Conservation (phyloP, 2,888 invertebrate genomes). For the Elysia crispata region DNA sequence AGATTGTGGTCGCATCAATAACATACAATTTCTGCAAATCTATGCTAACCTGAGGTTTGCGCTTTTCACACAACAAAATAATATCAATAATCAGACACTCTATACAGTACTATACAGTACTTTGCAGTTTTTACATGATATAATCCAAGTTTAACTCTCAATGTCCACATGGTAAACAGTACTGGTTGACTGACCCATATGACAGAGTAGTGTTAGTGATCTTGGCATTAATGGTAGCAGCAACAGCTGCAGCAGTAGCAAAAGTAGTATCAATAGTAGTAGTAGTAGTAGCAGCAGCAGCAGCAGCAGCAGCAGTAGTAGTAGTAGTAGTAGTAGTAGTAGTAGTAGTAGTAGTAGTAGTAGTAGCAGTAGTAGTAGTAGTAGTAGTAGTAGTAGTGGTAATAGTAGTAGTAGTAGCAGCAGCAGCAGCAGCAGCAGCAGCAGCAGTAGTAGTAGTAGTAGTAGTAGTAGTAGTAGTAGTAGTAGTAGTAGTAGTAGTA, state of each 20-base stretch:
- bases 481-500: conserved; percentile 44
- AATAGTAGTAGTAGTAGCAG: not conserved
- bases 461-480: conserved; percentile 32
- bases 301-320: not conserved
- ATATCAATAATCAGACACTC: too few species aligned
- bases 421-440: conserved; percentile 18
- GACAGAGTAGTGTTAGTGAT: not conserved
- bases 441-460: conserved; percentile 32
- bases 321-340: not conserved
- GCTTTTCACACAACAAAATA: too few species aligned
- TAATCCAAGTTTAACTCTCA: too few species aligned
- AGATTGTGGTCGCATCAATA: too few species aligned
- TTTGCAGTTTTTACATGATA: too few species aligned
- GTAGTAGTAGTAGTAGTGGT: conserved; percentile 18
- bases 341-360: conserved; percentile 3
- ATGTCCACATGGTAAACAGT: too few species aligned
- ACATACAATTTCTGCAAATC: too few species aligned
- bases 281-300: not conserved
- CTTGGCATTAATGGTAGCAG: too few species aligned
- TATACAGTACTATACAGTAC: too few species aligned
- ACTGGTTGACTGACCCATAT: too few species aligned
- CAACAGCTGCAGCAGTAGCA: too few species aligned
- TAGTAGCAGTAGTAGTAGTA: not conserved
- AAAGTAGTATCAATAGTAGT: not conserved
- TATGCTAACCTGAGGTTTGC: too few species aligned